Evolutionary conservation across 2,797 vertebrate genomes (phyloP), one percentile per base, ranked within the genome.

Genomic region (Pagetopsis macropterus): DNA sequence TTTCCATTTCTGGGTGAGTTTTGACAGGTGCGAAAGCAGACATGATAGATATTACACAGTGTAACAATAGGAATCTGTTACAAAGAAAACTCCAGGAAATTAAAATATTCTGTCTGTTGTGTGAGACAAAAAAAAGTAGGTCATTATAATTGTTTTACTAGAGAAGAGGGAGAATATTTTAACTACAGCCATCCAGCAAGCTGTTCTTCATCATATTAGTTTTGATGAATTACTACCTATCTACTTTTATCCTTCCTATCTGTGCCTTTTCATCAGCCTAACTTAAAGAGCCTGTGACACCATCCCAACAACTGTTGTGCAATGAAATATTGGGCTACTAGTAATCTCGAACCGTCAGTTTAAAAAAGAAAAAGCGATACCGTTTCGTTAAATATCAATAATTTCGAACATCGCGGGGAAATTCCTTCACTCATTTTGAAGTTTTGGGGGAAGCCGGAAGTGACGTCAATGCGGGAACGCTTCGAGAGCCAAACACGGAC

Each of bases 21-120:
- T 64, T 69, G 70, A 75, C 67, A 74, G 37, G n/a, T 64, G 65
- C 70, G 19, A 52, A 16, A 56, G 55, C 17, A 66, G 21, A 68
- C 8, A 17, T 44, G 48, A 65, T 62, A 43, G 23, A 56, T 57
- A 50, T 56, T 46, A 59, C 3, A 17, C 3, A 55, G 23, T 11
- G 12, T 16, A 0, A 57, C 40, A 37, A 31, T 37, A 31, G 33
- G 19, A 70, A 68, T 77, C 17, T 58, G 31, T 57, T 54, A 19
- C 9, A 64, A 59, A 67, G 10, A 61, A 67, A 73, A 56, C 65
- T 55, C 13, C 23, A 59, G 9, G 19, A 23, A 68, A 56, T 19
- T 43, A 62, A 71, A 49, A 72, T 45, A 4, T 40, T 55, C 43
- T 54, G 49, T 52, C 33, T 31, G 1, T 7, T 43, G 51, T 9